A percentile compares a stretch with the other conserved stretches of the same genome.
Conservation (phyloP, 2,888 invertebrate genomes). For the Tenthredo livida region DNA sequence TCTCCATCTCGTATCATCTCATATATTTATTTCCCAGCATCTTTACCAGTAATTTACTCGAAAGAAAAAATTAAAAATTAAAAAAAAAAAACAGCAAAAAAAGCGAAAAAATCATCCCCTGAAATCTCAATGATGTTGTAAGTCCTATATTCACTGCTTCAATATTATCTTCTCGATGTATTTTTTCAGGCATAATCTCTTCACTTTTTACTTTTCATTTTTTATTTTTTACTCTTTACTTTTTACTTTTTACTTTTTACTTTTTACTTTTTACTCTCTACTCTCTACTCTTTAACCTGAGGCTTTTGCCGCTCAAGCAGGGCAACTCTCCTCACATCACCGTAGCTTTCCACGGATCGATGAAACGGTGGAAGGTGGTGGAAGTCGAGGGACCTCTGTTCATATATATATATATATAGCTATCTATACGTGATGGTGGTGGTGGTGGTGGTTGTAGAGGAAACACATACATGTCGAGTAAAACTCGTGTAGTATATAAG, state of each 20-base stretch:
- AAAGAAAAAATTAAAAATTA: too few relatives aligned
- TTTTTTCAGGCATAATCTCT: constrained; percentile 26
- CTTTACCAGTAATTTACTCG: background rate
- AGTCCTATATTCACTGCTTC: background rate
- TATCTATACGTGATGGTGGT: background rate
- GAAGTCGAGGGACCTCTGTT: constrained; percentile 30
- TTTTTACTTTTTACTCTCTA: background rate
- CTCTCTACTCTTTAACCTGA: constrained; percentile 27
- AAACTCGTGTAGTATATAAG: background rate
- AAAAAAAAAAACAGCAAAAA: too few relatives aligned
- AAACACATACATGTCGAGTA: background rate
- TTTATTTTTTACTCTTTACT: background rate
- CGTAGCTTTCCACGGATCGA: constrained; percentile 51
- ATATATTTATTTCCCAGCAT: background rate
- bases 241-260: background rate
- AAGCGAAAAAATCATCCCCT: background rate
- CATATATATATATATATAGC: background rate
- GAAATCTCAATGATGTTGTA: background rate
- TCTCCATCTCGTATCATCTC: background rate
- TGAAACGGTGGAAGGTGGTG: constrained; percentile 42
- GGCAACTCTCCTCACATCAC: background rate
- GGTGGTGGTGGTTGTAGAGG: too few relatives aligned
- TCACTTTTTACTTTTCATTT: too few relatives aligned
- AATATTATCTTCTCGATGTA: background rate
- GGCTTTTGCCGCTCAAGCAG: constrained; percentile 21